phyloP scores from a whole-genome alignment of 2,888 invertebrate species.

The Thysanoteuthis rhombus region DNA sequence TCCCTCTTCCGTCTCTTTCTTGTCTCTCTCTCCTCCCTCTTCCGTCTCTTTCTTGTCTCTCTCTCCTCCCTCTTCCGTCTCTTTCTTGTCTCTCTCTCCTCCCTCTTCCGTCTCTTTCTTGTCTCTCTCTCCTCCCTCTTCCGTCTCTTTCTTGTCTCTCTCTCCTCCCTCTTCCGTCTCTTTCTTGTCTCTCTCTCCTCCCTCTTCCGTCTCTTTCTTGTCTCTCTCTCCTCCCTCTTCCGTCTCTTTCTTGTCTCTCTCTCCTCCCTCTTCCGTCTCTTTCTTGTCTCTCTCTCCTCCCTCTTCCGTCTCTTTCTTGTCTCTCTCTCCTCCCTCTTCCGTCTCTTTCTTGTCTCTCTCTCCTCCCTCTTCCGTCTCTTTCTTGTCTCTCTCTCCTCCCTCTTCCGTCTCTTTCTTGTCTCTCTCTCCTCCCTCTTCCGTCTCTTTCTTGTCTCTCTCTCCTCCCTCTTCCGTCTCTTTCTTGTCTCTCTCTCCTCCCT shows the following conservation, averaged over 20 bases:
- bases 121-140: neutral
- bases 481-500: neutral
- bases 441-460: neutral
- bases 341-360: neutral
- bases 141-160: conserved; percentile 37
- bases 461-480: neutral
- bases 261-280: too few species aligned
- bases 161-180: conserved; percentile 35
- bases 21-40: too few species aligned
- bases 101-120: neutral
- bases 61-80: neutral
- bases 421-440: neutral
- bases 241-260: neutral
- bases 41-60: neutral
- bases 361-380: neutral
- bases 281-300: too few species aligned
- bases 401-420: neutral
- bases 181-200: neutral
- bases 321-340: too few species aligned
- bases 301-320: neutral
- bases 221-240: neutral
- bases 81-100: neutral
- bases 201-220: neutral
- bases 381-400: neutral
- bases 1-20: too few species aligned